Percentiles rank a stretch among this genome's conserved stretches.
These are phyloP conservation scores for Brachionus calyciflorus DNA, from an alignment of 1,140 invertebrate species.

Conservation along the genomic window DNA sequence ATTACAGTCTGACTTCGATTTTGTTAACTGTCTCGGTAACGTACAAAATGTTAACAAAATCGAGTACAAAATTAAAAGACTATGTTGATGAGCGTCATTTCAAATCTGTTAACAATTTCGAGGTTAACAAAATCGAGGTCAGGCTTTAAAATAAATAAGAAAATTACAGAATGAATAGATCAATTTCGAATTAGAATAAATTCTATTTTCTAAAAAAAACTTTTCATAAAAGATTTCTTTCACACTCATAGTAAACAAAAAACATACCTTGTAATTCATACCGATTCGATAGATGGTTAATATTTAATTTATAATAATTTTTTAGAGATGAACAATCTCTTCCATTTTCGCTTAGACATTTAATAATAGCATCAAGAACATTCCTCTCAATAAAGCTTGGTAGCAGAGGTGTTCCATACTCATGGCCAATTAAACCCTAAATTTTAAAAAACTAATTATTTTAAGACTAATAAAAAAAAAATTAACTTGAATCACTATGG, in stretches of 20 bases:
- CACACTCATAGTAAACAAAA: not conserved
- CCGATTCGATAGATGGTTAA: constrained; percentile 25
- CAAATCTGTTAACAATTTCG: too few relatives aligned
- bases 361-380: not conserved
- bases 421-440: constrained; percentile 33
- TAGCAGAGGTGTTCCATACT: constrained; percentile 15
- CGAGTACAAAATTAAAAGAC: too few relatives aligned
- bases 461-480: not conserved
- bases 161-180: too few relatives aligned
- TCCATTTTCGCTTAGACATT: not conserved
- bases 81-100: too few relatives aligned
- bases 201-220: too few relatives aligned
- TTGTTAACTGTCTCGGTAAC: too few relatives aligned
- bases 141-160: too few relatives aligned
- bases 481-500: not conserved
- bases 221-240: not conserved
- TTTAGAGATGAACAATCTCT: not conserved
- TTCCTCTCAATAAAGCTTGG: not conserved
- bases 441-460: not conserved
- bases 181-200: too few relatives aligned
- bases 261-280: constrained; percentile 11
- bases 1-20: too few relatives aligned
- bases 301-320: constrained; percentile 25
- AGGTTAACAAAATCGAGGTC: too few relatives aligned
- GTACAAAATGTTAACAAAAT: too few relatives aligned